Evolutionary conservation across 2,888 invertebrate genomes (phyloP), one percentile per base, ranked within the genome.

Genomic region (Leucophenga maculata): DNA sequence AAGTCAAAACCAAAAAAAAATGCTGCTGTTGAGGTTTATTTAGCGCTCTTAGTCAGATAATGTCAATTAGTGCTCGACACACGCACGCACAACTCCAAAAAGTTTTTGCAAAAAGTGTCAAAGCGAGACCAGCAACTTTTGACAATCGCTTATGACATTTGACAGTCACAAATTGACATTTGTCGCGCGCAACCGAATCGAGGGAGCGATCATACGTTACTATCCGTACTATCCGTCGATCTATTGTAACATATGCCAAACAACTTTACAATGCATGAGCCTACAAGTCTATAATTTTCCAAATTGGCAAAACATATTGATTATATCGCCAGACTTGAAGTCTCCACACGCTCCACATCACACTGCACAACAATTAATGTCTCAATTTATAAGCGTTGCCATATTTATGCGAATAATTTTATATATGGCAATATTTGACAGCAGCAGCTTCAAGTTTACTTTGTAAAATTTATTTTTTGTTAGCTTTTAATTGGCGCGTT

Each of bases 331-430:
- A 11, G 52, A 52, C 16, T 16, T n/a, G 3, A 14, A n/a, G 31
- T 31, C 26, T 55, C 20, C 22, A 26, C 14, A 3, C 26, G 26
- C 26, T 26, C 26, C 4, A 9, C 39, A 6, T 1, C 8, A 39
- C 39, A 4, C 39, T 32, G 32, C 39, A n/a, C 39, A 55, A 72
- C 75, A 80, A 74, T 79, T 77, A 69, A 77, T 69, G 73, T 76
- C 74, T 80, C 77, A 82, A 80, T 80, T 77, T 70, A 77, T 78
- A 75, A 78, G 74, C 74, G 72, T 77, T 73, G 71, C 44, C 65
- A 60, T 75, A 74, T 72, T 73, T 75, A 60, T 60, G 32, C 39
- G 60, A 13, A 16, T 22, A 1, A 55, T 31, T 9, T 57, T 57
- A 22, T n/a, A 22, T 57, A 57, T 39, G 39, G 39, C 39, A 39